Base-by-base conservation (phyloP, 2,888 invertebrate genomes). In the Lymantria dispar region DNA sequence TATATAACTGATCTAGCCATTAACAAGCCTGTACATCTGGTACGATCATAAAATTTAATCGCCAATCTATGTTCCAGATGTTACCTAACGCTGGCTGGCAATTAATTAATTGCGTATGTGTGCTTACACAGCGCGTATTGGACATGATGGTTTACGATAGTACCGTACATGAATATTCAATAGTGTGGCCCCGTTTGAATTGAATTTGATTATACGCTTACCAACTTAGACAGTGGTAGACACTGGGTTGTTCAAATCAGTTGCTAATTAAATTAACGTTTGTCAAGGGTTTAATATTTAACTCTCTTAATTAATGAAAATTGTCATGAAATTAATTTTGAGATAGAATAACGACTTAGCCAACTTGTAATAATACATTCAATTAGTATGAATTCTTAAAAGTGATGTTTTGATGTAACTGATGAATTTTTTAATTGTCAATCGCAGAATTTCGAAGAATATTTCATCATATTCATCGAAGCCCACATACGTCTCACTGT, bases 11-110 rank as follows among this genome's bases (percentile, higher is more conserved):
- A 64, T 57, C 47, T 53, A 44, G 71, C 77, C 77, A 80, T 83
- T 80, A 83, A 77, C 80, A 76, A 71, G 71, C 69, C 64, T 54
- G 72, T 78, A 70, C 85, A 83, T 85, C 81, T 84, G 83, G 72
- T 64, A 68, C 74, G 72, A 80, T 80, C 86, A 80, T 87, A 87
- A 87, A 87, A 86, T 82, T 83, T 86, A 86, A 87, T 79, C 76
- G 67, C 64, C 70, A 65, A 79, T 79, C 74, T 70, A 70, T 70
- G 70, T 57, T 68, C 72, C 87, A 87, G 80, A 81, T 87, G 87
- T 68, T 75, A 76, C 75, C 76, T 74, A 84, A 77, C 75, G 83
- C 82, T 83, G 76, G 77, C 73, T 80, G 78, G 79, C 84, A 74
- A 87, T 83, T 87, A 85, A 88, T 89, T 87, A 86, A 83, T 83